Percentiles rank a stretch among this genome's conserved stretches.
Conservation (phyloP, 2,888 invertebrate species). For the Pachymerium ferrugineum region DNA sequence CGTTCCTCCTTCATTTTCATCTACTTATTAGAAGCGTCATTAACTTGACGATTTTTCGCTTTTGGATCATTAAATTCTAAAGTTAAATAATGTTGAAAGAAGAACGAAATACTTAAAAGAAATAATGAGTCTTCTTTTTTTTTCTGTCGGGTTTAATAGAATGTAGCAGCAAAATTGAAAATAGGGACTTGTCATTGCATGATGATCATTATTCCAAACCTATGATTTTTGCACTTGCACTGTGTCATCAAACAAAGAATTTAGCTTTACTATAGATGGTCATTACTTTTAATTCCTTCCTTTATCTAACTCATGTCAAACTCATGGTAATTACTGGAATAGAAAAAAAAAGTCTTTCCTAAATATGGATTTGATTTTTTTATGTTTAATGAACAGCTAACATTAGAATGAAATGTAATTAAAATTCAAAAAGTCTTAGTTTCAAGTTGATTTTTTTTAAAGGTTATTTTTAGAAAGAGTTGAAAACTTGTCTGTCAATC, state of each 20-base stretch:
- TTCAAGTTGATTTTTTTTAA: too few relatives aligned
- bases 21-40: not conserved
- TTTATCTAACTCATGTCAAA: not conserved
- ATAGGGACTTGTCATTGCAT: not conserved
- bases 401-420: too few relatives aligned
- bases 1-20: not conserved
- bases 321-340: not conserved
- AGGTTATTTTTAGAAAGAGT: not conserved
- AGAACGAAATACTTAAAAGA: too few relatives aligned
- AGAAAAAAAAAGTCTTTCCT: not conserved
- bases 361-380: not conserved
- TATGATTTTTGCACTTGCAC: conserved; percentile 20
- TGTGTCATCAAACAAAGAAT: not conserved
- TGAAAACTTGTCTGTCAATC: conserved; percentile 11
- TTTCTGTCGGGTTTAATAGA: too few relatives aligned
- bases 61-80: not conserved
- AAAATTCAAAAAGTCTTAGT: too few relatives aligned
- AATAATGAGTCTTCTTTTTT: too few relatives aligned
- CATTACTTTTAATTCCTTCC: conserved; percentile 9
- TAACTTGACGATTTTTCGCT: not conserved
- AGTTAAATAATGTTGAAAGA: too few relatives aligned
- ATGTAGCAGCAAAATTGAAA: not conserved
- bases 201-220: conserved; percentile 7
- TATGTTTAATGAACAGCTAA: not conserved
- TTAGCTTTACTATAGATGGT: not conserved